Evolutionary conservation across 37 sponge, comb jelly and placozoan genomes (phyloP).

Genomic region (Ianthella basta): DNA sequence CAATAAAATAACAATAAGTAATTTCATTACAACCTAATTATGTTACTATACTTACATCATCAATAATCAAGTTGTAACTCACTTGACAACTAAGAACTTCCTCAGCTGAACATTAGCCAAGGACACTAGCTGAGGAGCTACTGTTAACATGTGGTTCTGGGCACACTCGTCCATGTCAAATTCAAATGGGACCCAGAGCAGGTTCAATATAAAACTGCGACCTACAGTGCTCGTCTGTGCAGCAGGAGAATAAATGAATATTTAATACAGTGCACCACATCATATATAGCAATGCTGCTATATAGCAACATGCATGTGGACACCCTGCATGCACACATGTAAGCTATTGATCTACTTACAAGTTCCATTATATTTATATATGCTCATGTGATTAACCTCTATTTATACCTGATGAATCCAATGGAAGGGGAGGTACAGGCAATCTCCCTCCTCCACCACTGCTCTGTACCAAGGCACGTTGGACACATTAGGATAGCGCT

Average conservation of each 20-base stretch:
- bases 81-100: neutral
- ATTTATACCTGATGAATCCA: slow-evolving; percentile 76
- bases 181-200: slow-evolving; percentile 59
- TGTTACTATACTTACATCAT: too few species aligned
- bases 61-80: too few species aligned
- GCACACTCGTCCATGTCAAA: slow-evolving; percentile 1
- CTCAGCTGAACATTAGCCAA: neutral
- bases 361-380: too few species aligned
- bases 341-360: too few species aligned
- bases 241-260: too few species aligned
- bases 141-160: neutral
- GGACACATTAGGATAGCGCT: slow-evolving; percentile 35
- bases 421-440: slow-evolving; percentile 65
- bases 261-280: too few species aligned
- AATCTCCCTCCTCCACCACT: slow-evolving; percentile 63
- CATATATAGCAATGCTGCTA: too few species aligned
- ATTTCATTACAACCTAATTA: too few species aligned
- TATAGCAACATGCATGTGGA: too few species aligned
- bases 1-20: too few species aligned
- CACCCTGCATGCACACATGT: too few species aligned
- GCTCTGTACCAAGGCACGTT: slow-evolving; percentile 61
- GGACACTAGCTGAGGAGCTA: neutral
- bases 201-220: slow-evolving; percentile 52
- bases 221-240: slow-evolving; percentile 51
- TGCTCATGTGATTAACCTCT: neutral